A percentile compares a stretch with the other conserved stretches of the same genome.
phyloP scores from a whole-genome alignment of 2,888 invertebrate species.

The Cosmopolites sordidus region DNA sequence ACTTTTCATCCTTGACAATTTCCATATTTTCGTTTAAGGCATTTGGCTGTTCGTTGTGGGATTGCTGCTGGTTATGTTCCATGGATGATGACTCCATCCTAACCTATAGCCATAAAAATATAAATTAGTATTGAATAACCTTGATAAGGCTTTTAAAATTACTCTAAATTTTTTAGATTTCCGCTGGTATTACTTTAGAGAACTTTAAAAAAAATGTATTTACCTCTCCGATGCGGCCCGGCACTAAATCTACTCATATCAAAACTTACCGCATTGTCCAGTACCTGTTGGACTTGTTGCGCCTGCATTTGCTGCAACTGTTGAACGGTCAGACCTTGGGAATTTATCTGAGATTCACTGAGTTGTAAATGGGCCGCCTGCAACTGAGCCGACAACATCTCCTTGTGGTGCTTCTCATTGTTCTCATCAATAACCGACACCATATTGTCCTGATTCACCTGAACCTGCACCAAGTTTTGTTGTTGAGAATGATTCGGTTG shows the following conservation, averaged over 20 bases:
- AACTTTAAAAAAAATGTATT: no score
- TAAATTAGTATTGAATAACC: background rate
- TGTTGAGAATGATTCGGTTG: conserved; percentile 35
- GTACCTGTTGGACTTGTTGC: conserved; percentile 58
- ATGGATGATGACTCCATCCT: conserved; percentile 19
- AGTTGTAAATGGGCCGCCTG: conserved; percentile 53
- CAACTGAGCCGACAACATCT: conserved; percentile 42
- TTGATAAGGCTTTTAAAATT: background rate
- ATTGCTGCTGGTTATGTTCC: conserved; percentile 34
- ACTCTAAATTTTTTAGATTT: no score
- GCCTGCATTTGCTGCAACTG: conserved; percentile 50
- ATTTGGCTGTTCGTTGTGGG: conserved; percentile 36
- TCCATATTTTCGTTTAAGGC: conserved; percentile 39
- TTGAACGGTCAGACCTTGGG: conserved; percentile 44
- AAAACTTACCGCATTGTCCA: conserved; percentile 41
- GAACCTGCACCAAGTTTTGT: conserved; percentile 48
- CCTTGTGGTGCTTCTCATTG: conserved; percentile 43
- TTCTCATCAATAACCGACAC: conserved; percentile 48
- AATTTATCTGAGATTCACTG: conserved; percentile 51
- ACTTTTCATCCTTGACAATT: conserved; percentile 58
- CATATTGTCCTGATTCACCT: conserved; percentile 47
- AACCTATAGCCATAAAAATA: conserved; percentile 9
- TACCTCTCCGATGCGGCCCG: no score
- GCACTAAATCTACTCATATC: background rate
- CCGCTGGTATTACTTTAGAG: no score